Evolutionary conservation across 1,140 invertebrate genomes (phyloP), one percentile per base, ranked within the genome.

Genomic region (Drosophila neocordata): DNA sequence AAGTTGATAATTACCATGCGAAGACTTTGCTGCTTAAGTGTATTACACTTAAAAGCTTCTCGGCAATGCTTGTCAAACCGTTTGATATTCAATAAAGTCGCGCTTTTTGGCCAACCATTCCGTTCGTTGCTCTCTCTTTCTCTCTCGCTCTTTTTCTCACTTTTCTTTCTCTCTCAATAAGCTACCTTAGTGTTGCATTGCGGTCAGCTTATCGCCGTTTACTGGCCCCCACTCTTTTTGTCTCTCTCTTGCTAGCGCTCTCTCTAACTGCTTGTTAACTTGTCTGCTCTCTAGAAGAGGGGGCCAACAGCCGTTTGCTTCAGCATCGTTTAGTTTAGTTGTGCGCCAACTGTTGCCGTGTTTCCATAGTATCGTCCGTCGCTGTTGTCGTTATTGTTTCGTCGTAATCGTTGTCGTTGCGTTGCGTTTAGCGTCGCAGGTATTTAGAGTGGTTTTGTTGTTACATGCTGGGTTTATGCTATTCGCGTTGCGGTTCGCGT

Each of bases 261-360:
- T 12, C 12, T 38, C 8, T 12, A 35, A 35, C 34, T 35, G 34
- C 34, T 35, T 11, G 34, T 35, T 35, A 35, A 11, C 34, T 35
- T 35, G 9, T 35, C 34, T n/a, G 37, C 37, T 48, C 41, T 58
- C n/a, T 58, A 13, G 12, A 18, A 24, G 44, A 41, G 71, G 65
- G 69, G 55, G 69, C 63, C 57, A 44, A 63, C 52, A 44, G 18
- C 51, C 52, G 27, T 61, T 74, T 64, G 52, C 44, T 53, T 56
- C 34, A 61, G 65, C 65, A 67, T 63, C 71, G 63, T 73, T 55
- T 70, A 68, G 13, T n/a, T 84, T 68, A 85, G 82, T 85, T 85
- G 81, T 69, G 66, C 65, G 80, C 80, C 80, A 74, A 84, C 80
- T 68, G 76, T 84, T 67, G 77, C 70, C 80, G 79, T 83, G 79